Base-by-base conservation (phyloP, 2,888 invertebrate genomes). In the Pammene aurita region DNA sequence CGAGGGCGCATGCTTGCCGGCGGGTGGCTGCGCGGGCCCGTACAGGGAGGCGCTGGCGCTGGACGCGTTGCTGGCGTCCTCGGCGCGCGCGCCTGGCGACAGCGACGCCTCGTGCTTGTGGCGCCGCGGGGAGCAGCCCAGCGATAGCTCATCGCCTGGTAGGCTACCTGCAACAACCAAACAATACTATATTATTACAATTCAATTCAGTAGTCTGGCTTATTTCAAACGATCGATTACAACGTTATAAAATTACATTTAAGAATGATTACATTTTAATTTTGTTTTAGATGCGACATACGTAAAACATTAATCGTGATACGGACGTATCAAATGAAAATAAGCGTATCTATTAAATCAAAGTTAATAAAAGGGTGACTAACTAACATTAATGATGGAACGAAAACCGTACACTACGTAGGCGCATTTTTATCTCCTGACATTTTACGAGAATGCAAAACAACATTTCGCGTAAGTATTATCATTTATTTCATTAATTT, bases 141-240 rank as follows among this genome's bases (percentile, higher is more conserved):
- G 89, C 44, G 96, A 96, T 71, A 96, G 87, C 84, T 96, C 96
- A 86, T 96, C 96, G 79, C 96, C 95, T 81, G 96, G 95, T 85
- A 96, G 93, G 78, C 96, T 95, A 93, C 96, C 96, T 96, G 93
- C 46, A 94, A 94, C 88, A 85, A 88, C 73, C 74, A 64, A 34
- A 74, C 69, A n/a, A 44, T 9, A 44, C 26, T 9, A 34, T 58
- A 44, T 46, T 58, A 44, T 1, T 10, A n/a, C 9, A 10, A 7
- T 58, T 44, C 58, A 57, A 14, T 13, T 1, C 18, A 42, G 13
- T 42, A 18, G n/a, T 26, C 26, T 26, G 26, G 26, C 26, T 26
- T 26, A 26, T 26, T 26, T 26, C 26, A 1, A 44, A 46, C 44
- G 44, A 57, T 13, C 11, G 2, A 14, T 35, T 16, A n/a, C 10